Conservation (phyloP, 1,140 invertebrate species). For the Drosophila bocqueti region DNA sequence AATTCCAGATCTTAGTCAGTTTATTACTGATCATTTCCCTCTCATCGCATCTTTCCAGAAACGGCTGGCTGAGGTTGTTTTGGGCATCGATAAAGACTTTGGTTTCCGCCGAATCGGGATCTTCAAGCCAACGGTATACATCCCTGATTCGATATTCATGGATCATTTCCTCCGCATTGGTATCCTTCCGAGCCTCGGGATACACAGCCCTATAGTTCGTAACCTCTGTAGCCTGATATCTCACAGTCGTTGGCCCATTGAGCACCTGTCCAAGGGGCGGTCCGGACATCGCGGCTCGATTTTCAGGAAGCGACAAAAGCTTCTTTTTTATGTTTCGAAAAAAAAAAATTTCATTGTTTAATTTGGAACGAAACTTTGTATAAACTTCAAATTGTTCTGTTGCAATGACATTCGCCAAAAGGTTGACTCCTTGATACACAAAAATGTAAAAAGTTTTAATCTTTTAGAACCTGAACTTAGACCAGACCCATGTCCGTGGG, state of each 20-base stretch:
- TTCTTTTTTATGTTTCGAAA: background rate
- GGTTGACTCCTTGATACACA: too few relatives aligned
- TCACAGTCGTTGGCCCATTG: background rate
- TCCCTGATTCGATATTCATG: slow-evolving; percentile 94
- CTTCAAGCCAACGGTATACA: slow-evolving; percentile 98
- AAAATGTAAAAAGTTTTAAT: background rate
- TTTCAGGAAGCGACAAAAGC: too few relatives aligned
- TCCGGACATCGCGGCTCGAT: background rate
- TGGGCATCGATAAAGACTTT: slow-evolving; percentile 96
- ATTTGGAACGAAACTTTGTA: background rate
- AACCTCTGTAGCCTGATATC: background rate
- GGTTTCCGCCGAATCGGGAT: slow-evolving; percentile 96
- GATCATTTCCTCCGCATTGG: slow-evolving; percentile 91
- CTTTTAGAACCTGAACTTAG: background rate
- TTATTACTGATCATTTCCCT: slow-evolving; percentile 90
- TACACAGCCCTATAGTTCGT: slow-evolving; percentile 85
- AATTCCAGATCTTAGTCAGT: slow-evolving; percentile 97
- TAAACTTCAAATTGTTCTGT: slow-evolving; percentile 1
- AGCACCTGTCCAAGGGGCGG: background rate
- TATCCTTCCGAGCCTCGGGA: slow-evolving; percentile 91
- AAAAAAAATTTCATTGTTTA: background rate
- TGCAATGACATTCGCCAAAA: background rate
- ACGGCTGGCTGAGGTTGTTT: slow-evolving; percentile 96
- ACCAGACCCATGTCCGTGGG: too few relatives aligned
- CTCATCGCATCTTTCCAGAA: slow-evolving; percentile 91